Base-by-base conservation (phyloP, 2,888 invertebrate genomes). In the Serrognathus titanus region DNA sequence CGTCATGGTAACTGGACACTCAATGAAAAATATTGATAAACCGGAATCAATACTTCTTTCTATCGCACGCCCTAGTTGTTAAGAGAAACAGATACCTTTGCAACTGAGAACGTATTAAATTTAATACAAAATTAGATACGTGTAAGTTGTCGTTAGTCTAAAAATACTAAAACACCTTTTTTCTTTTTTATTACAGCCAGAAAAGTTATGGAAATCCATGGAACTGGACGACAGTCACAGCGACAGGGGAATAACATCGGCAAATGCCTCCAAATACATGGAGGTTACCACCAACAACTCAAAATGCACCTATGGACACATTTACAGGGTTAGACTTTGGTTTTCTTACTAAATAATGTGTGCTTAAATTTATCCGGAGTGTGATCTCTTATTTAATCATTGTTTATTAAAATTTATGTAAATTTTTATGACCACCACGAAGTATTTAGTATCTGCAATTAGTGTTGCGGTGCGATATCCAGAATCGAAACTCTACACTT, bases 181-280 rank as follows among this genome's bases (percentile, higher is more conserved):
- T 51, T 59, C 57, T 62, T 50, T 41, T 57, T 60, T 68, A 65
- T 75, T 77, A 56, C 83, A 85, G 85, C 70, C 83, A 85, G 71
- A 84, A 84, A 73, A 79, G 79, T 69, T 83, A 83, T 80, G 79
- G 78, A 73, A 82, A 80, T 72, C 83, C 83, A 50, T 85, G 85
- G 85, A 82, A 80, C 77, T 85, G 85, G 84, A 83, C 85, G 65
- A 82, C 82, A 62, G 83, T 85, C 73, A 82, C 85, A 1, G 84
- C 84, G 53, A 82, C 83, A 60, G 85, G 85, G 39, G 85, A 85
- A 83, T 85, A 85, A 84, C 84, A 82, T 71, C 75, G 75, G 75
- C 73, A 71, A 62, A 71, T 69, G 76, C 82, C 74, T 82, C 82
- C 83, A 81, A 75, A 79, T 78, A 78, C 79, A 37, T 76, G 77